Conservation (phyloP, 2,113 vertebrate genomes). For the Nothocercus julius region DNA sequence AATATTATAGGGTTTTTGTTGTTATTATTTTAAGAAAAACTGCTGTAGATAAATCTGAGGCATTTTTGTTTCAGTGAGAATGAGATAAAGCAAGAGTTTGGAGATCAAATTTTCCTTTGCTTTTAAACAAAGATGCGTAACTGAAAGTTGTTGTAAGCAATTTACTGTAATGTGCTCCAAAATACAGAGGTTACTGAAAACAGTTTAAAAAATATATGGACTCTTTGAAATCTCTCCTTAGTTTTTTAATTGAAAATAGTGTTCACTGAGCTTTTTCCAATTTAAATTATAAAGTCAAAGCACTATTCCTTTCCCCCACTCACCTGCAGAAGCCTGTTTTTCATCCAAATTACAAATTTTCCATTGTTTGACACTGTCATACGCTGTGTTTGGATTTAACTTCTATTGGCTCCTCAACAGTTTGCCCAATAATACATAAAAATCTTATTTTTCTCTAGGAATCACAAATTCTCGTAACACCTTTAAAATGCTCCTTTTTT, state of each 20-base stretch:
- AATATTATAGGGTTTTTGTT: neutral
- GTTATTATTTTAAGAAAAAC: neutral
- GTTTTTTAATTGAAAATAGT: neutral
- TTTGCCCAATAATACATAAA: neutral
- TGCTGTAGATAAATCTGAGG: neutral
- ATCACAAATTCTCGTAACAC: neutral
- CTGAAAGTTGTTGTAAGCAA: neutral
- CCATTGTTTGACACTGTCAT: neutral
- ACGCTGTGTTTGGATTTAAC: neutral
- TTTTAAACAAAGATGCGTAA: neutral
- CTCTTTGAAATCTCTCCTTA: neutral
- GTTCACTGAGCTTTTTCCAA: neutral
- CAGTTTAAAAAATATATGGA: neutral
- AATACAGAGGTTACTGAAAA: neutral
- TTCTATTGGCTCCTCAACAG: neutral
- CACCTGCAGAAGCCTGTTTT: neutral
- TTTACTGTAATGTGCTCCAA: neutral
- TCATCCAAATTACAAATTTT: neutral
- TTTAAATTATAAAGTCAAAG: neutral
- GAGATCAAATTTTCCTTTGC: neutral
- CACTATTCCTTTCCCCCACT: accelerated
- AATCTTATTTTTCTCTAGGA: neutral
- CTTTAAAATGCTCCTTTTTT: neutral
- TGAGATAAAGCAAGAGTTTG: neutral
- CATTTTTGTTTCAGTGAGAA: neutral